phyloP scores from a whole-genome alignment of 2,888 invertebrate genomes.

The Achlya flavicornis region DNA sequence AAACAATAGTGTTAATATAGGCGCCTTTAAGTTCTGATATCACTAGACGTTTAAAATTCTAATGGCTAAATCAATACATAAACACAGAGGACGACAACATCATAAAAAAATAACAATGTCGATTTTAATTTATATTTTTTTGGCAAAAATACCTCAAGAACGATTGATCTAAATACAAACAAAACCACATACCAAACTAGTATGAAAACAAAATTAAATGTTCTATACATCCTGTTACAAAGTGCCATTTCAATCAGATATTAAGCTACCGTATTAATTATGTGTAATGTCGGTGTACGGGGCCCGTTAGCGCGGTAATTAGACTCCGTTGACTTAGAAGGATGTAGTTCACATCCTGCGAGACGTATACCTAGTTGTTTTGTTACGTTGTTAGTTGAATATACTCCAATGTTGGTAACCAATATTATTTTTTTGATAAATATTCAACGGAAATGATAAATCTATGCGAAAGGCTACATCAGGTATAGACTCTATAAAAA shows the following conservation, averaged over 20 bases:
- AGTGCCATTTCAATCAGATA: slow-evolving; percentile 33
- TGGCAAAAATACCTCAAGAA: no score
- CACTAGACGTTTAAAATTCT: no score
- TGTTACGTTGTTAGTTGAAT: not conserved
- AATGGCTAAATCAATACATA: no score
- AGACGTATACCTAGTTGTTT: not conserved
- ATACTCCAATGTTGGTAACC: not conserved
- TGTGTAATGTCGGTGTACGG: not conserved
- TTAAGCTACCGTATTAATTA: slow-evolving; percentile 31
- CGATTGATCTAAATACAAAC: not conserved
- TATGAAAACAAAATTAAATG: slow-evolving; percentile 10
- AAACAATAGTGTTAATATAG: no score
- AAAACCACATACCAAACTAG: not conserved
- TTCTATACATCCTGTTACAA: slow-evolving; percentile 28
- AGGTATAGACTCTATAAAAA: no score
- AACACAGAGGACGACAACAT: no score
- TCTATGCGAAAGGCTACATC: no score
- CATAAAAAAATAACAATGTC: no score
- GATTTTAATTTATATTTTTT: no score
- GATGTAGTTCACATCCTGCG: slow-evolving; percentile 16
- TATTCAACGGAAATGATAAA: no score
- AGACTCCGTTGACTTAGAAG: slow-evolving; percentile 18
- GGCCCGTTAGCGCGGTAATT: slow-evolving; percentile 21
- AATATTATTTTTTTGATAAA: no score
- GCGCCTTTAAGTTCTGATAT: no score